Base-by-base conservation (phyloP, 2,797 vertebrate genomes). In the Oryzias sinensis region DNA sequence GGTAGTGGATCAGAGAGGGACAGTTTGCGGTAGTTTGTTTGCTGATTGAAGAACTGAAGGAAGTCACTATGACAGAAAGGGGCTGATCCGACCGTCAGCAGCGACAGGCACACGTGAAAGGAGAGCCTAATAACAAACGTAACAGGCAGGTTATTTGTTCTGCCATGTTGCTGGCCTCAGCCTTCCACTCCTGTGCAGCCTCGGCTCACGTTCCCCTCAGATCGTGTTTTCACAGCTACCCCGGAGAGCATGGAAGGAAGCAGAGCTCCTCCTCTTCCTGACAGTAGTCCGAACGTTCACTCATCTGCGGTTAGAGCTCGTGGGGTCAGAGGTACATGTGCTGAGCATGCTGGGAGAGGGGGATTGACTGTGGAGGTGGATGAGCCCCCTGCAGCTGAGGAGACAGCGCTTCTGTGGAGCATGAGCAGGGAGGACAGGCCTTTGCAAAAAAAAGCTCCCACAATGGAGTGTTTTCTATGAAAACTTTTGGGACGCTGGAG, bases 391-490 rank as follows among this genome's bases (percentile, higher is more conserved):
- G 56, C 20, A 48, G 64, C 40, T 44, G 14, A 8, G 51, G 44
- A 76, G 51, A 49, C 59, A 61, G 49, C 6, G 14, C 59, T 50
- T 61, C 44, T n/a, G n/a, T n/a, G n/a, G 20, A 67, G 68, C 55
- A 77, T 68, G 62, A 68, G 63, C 66, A 78, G 70, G 82, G 70
- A 72, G 81, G 80, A 80, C 67, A 53, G 72, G 76, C 68, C 65
- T 66, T 22, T 51, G 25, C 46, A 68, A 66, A 90, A 87, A 55
- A 65, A 90, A 87, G 72, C 88, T 87, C 88, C 91, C 63, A 88
- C 89, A 89, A 84, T 33, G 90, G 89, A 92, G 90, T 97, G 94
- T 96, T 96, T 97, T 95, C 94, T 95, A 90, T 94, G 80, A 92
- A 95, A 96, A 95, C 94, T 89, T 75, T 85, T 85, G 89, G 94